Evolutionary conservation across 1,140 invertebrate genomes (phyloP).

Genomic region (Hormaphis cornu): DNA sequence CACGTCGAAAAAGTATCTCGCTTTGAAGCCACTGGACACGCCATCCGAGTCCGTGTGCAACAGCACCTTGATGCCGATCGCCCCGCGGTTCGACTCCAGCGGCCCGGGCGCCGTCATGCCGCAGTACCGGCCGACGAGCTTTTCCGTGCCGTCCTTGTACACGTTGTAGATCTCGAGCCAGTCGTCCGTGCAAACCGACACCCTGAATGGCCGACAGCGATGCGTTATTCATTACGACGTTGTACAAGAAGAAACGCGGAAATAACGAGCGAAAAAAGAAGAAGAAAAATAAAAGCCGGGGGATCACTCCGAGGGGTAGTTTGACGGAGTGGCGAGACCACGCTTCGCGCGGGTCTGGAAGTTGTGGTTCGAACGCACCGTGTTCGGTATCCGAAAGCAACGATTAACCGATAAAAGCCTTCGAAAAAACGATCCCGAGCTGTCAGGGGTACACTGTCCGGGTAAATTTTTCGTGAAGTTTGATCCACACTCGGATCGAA

Average conservation of each 20-base stretch:
- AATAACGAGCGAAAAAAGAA: too few species aligned
- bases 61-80: slow-evolving; percentile 69
- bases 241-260: not conserved
- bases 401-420: too few species aligned
- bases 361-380: too few species aligned
- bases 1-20: slow-evolving; percentile 75
- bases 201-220: slow-evolving; percentile 38
- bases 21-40: slow-evolving; percentile 84
- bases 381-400: too few species aligned
- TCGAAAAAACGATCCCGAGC: too few species aligned
- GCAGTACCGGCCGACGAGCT: slow-evolving; percentile 77
- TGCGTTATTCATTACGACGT: not conserved
- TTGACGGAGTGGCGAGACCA: too few species aligned
- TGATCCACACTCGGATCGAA: too few species aligned
- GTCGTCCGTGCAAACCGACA: slow-evolving; percentile 73
- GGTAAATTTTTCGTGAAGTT: too few species aligned
- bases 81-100: slow-evolving; percentile 76
- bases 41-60: slow-evolving; percentile 72
- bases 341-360: too few species aligned
- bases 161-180: slow-evolving; percentile 88
- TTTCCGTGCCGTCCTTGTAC: slow-evolving; percentile 66
- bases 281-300: too few species aligned
- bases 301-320: too few species aligned
- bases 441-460: too few species aligned
- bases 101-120: slow-evolving; percentile 75